phyloP scores from a whole-genome alignment of 2,888 invertebrate genomes.

The Brenthis daphne region DNA sequence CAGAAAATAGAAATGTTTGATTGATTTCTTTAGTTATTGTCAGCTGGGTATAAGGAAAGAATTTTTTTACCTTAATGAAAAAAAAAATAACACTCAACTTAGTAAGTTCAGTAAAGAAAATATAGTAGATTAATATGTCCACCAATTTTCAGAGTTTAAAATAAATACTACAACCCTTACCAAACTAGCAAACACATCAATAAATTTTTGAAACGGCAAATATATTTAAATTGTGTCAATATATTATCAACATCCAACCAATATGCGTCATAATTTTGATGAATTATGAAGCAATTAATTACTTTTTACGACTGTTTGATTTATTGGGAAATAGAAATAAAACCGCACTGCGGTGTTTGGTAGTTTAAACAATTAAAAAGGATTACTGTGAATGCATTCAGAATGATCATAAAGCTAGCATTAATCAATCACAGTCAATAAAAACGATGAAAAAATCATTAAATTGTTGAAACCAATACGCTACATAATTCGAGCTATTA shows the following conservation, averaged over 20 bases:
- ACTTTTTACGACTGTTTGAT: conserved; percentile 19
- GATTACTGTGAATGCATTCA: conserved; percentile 15
- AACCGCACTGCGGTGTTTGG: conserved; percentile 18
- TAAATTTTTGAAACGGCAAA: conserved; percentile 25
- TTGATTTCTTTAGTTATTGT: too few relatives aligned
- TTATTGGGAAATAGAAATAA: conserved; percentile 5
- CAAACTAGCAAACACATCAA: conserved; percentile 12
- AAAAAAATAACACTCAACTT: too few relatives aligned
- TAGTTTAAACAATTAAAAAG: conserved; percentile 19
- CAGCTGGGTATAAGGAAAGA: too few relatives aligned
- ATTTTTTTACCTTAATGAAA: too few relatives aligned
- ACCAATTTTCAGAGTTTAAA: not conserved
- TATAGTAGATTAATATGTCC: not conserved
- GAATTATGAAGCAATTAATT: conserved; percentile 30
- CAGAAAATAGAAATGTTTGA: too few relatives aligned
- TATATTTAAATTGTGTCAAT: conserved; percentile 33
- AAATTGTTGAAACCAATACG: conserved; percentile 4
- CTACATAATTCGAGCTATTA: not conserved
- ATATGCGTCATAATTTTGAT: conserved; percentile 30
- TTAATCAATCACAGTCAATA: conserved; percentile 18
- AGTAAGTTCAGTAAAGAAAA: too few relatives aligned
- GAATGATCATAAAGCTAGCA: conserved; percentile 11
- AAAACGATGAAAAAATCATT: conserved; percentile 4
- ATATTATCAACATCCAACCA: conserved; percentile 28
- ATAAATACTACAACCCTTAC: conserved; percentile 11